Conservation (phyloP, 92 coral and sea anemone species). For the Zoanthus sociatus region DNA sequence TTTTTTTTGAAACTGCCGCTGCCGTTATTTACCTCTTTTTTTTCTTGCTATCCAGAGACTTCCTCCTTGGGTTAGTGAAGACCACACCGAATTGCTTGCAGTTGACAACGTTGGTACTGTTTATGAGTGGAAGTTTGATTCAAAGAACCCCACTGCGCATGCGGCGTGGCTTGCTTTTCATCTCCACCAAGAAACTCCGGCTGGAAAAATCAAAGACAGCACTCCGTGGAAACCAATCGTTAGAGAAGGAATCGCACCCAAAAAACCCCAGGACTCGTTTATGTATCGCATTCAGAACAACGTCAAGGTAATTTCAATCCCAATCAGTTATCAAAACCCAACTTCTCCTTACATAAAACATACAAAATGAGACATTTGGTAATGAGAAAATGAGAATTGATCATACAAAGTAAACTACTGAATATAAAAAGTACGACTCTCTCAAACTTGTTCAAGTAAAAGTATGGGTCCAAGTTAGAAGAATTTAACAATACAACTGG, state of each 20-base stretch:
- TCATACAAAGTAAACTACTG: too few relatives aligned
- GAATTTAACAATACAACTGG: too few relatives aligned
- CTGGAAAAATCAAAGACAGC: constrained; percentile 49
- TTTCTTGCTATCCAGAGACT: constrained; percentile 48
- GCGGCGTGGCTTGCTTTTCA: constrained; percentile 82
- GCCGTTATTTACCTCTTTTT: too few relatives aligned
- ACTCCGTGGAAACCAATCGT: constrained; percentile 68
- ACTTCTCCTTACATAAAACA: too few relatives aligned
- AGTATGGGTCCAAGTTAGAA: too few relatives aligned
- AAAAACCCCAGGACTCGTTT: constrained; percentile 77
- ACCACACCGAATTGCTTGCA: constrained; percentile 72
- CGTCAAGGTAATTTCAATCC: constrained; percentile 46
- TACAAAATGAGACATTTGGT: too few relatives aligned
- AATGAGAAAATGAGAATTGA: too few relatives aligned
- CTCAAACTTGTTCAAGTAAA: too few relatives aligned
- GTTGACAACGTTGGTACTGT: constrained; percentile 76
- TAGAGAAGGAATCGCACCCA: constrained; percentile 65
- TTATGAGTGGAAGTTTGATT: constrained; percentile 78
- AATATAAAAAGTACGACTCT: too few relatives aligned
- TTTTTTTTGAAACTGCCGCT: too few relatives aligned
- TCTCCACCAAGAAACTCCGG: constrained; percentile 68
- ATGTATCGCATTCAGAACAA: constrained; percentile 86
- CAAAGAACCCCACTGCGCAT: constrained; percentile 80
- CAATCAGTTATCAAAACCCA: neutral
- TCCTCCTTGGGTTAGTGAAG: constrained; percentile 71